phyloP scores from a whole-genome alignment of 2,113 vertebrate genomes.

The Tragelaphus imberbis region DNA sequence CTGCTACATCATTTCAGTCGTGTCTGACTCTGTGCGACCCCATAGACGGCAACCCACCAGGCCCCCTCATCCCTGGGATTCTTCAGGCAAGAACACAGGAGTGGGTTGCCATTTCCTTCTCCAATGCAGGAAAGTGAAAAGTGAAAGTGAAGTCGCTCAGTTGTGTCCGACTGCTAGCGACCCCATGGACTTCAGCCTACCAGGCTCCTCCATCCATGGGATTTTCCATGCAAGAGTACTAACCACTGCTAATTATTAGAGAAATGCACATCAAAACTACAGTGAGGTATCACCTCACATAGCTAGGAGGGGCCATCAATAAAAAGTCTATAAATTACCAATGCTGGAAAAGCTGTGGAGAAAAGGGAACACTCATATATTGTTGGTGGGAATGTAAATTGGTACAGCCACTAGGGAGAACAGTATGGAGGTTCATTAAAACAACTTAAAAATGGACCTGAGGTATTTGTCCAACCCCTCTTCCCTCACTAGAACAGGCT shows the following conservation, averaged over 20 bases:
- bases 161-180: too few species aligned
- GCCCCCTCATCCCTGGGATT: too few species aligned
- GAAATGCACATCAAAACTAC: not conserved
- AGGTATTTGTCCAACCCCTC: not conserved
- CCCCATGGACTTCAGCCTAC: too few species aligned
- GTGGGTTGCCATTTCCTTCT: too few species aligned
- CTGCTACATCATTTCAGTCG: too few species aligned
- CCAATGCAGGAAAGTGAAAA: too few species aligned
- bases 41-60: too few species aligned
- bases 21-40: too few species aligned
- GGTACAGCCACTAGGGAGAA: not conserved
- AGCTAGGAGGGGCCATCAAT: not conserved
- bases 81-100: too few species aligned
- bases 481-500: not conserved
- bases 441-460: not conserved
- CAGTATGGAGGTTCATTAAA: not conserved
- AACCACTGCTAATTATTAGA: not conserved
- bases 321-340: not conserved
- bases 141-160: too few species aligned
- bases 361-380: not conserved
- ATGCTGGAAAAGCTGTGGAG: not conserved
- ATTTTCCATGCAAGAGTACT: too few species aligned
- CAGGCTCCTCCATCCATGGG: too few species aligned
- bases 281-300: not conserved
- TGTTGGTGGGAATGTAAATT: not conserved